Percentiles rank a stretch among this genome's conserved stretches.
These are phyloP conservation scores for Hemichromis elongatus DNA, from an alignment of 2,113 vertebrate genomes.

Conservation along the genomic window DNA sequence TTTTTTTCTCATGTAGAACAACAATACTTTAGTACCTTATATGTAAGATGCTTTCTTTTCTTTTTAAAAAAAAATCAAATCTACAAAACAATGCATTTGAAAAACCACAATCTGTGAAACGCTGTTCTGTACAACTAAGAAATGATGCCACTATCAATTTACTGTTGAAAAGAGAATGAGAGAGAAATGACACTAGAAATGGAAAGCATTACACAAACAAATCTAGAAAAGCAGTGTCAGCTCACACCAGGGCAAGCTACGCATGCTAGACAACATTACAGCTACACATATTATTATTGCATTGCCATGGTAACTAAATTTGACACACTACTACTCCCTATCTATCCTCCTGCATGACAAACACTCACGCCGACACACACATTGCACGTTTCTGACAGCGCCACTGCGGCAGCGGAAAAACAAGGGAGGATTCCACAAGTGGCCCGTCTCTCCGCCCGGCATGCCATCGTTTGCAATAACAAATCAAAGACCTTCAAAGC, in stretches of 20 bases:
- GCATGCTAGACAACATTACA: background rate
- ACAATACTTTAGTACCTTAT: background rate
- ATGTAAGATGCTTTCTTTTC: background rate
- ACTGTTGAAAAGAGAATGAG: background rate
- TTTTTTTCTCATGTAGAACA: too few relatives aligned
- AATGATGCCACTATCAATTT: background rate
- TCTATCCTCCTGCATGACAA: background rate
- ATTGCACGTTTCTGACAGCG: background rate
- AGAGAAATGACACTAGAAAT: background rate
- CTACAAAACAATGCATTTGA: background rate
- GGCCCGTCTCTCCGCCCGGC: background rate
- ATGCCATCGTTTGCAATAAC: conserved; percentile 7
- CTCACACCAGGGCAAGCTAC: background rate
- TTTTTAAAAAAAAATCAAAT: background rate
- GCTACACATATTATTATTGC: background rate
- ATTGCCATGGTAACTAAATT: conserved; percentile 12
- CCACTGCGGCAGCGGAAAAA: background rate
- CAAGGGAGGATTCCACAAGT: conserved; percentile 6
- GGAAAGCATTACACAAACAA: background rate
- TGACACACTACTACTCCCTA: background rate
- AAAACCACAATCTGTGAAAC: background rate
- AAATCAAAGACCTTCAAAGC: conserved; percentile 36
- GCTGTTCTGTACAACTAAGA: background rate
- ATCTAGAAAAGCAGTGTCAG: background rate
- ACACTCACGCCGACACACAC: background rate